phyloP scores from a whole-genome alignment of 2,888 invertebrate genomes.

The Drosophila subsilvestris region DNA sequence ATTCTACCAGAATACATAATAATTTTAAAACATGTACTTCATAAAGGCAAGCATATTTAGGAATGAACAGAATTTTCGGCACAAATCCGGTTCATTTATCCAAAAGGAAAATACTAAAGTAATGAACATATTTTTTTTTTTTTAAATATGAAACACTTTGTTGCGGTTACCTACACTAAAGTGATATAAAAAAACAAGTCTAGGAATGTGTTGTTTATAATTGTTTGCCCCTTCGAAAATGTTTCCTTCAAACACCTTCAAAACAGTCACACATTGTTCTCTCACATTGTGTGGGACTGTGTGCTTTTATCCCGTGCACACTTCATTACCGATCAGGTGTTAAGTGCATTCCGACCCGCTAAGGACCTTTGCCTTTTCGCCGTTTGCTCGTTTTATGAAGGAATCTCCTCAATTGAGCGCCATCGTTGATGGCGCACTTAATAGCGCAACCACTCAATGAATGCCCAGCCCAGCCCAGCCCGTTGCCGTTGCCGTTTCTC shows the following conservation, averaged over 20 bases:
- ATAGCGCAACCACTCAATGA: conserved; percentile 62
- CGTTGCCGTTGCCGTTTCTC: not conserved
- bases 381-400: conserved; percentile 55
- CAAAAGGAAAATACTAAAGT: too few species aligned
- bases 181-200: not conserved
- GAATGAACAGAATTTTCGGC: too few species aligned
- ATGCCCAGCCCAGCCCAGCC: conserved; percentile 19
- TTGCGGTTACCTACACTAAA: not conserved
- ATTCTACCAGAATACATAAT: too few species aligned
- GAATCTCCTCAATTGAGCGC: conserved; percentile 62
- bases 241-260: not conserved
- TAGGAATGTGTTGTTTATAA: not conserved
- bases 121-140: too few species aligned
- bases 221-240: not conserved
- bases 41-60: too few species aligned
- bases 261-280: not conserved
- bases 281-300: not conserved
- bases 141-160: too few species aligned
- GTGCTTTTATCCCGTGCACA: conserved; percentile 23
- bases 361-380: conserved; percentile 45
- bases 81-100: too few species aligned
- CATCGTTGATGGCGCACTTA: conserved; percentile 63
- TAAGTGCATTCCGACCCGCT: conserved; percentile 53
- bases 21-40: too few species aligned
- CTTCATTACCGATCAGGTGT: conserved; percentile 68